Evolutionary conservation across 2,888 invertebrate species (phyloP).

Genomic region (Diarsia rubi): DNA sequence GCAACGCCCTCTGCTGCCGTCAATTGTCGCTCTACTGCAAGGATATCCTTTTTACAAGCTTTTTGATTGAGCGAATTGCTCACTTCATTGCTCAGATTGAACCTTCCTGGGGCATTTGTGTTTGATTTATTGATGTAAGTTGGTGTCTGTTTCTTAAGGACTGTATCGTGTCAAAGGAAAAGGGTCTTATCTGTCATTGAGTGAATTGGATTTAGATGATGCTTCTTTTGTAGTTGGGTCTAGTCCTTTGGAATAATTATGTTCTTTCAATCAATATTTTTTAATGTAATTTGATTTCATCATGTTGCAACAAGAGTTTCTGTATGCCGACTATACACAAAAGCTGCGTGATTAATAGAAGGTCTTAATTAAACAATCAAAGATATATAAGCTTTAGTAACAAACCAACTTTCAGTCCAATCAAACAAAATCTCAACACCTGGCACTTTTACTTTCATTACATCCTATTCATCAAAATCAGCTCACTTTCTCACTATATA

Average conservation of each 20-base stretch:
- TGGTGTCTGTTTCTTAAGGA: slow-evolving; percentile 25
- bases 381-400: neutral
- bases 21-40: slow-evolving; percentile 63
- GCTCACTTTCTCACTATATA: slow-evolving; percentile 43
- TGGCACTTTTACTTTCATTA: slow-evolving; percentile 41
- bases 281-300: neutral
- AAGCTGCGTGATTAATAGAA: neutral
- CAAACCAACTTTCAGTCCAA: neutral
- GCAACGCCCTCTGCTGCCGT: slow-evolving; percentile 76
- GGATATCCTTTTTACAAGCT: slow-evolving; percentile 84
- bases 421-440: slow-evolving; percentile 12
- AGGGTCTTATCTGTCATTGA: slow-evolving; percentile 3
- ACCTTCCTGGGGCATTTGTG: slow-evolving; percentile 65
- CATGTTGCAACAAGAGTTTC: neutral
- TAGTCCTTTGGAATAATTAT: neutral
- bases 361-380: neutral
- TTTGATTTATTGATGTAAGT: slow-evolving; percentile 44
- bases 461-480: slow-evolving; percentile 30
- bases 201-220: slow-evolving; percentile 10
- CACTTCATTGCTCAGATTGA: slow-evolving; percentile 75
- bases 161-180: neutral
- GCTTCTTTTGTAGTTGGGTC: neutral
- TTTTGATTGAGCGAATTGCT: slow-evolving; percentile 79
- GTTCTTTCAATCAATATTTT: neutral
- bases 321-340: neutral